Conservation (phyloP, 2,888 invertebrate genomes). For the Cerastoderma edule region DNA sequence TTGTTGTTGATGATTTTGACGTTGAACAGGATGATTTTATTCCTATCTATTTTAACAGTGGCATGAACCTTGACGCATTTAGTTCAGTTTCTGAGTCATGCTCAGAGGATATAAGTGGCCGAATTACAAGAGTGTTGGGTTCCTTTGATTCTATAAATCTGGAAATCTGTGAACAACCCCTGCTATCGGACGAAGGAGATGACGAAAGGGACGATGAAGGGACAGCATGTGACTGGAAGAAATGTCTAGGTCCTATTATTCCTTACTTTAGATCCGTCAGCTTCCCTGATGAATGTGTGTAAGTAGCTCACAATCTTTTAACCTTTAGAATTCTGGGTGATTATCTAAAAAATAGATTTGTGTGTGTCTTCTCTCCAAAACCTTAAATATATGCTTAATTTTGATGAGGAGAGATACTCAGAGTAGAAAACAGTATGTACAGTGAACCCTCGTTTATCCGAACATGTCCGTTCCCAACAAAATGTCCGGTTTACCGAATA, state of each 20-base stretch:
- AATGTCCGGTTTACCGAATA: no score
- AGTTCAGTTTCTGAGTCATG: slow-evolving; percentile 16
- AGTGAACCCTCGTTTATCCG: no score
- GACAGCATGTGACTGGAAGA: slow-evolving; percentile 34
- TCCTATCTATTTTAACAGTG: background rate
- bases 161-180: slow-evolving; percentile 21
- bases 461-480: no score
- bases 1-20: background rate
- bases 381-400: no score
- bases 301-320: no score
- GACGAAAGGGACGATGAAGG: slow-evolving; percentile 24
- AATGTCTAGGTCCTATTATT: slow-evolving; percentile 32
- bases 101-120: slow-evolving; percentile 22
- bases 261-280: slow-evolving; percentile 8
- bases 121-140: slow-evolving; percentile 16
- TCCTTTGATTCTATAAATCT: slow-evolving; percentile 2
- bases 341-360: no score
- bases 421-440: no score
- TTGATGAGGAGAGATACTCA: no score
- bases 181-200: slow-evolving; percentile 7
- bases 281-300: slow-evolving; percentile 1
- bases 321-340: no score
- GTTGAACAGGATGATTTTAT: background rate
- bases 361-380: no score
- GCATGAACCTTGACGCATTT: background rate